phyloP scores from a whole-genome alignment of 2,888 invertebrate genomes.

The Mythimna impura region DNA sequence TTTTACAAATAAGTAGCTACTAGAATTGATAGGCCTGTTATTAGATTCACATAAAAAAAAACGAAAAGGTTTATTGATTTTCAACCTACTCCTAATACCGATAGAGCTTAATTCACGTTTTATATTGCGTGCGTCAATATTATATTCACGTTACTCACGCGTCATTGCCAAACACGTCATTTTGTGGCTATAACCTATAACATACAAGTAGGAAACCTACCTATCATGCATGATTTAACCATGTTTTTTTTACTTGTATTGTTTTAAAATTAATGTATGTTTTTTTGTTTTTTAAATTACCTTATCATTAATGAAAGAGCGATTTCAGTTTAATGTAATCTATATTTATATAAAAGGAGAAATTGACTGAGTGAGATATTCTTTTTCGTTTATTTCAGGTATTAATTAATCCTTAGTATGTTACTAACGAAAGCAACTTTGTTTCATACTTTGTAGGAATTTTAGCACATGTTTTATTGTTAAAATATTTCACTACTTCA shows the following conservation, averaged over 20 bases:
- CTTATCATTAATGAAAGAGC: not conserved
- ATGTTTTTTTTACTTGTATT: too few relatives aligned
- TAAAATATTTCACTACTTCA: too few relatives aligned
- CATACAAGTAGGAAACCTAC: not conserved
- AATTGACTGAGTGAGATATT: too few relatives aligned
- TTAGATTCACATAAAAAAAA: not conserved
- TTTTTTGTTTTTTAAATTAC: not conserved
- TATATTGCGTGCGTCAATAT: conserved; percentile 2
- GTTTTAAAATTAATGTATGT: not conserved
- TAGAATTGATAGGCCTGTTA: not conserved
- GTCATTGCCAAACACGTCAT: conserved; percentile 31
- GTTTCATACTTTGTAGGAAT: too few relatives aligned
- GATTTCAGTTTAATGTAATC: not conserved
- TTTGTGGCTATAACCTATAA: conserved; percentile 3
- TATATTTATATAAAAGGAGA: not conserved
- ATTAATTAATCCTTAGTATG: too few relatives aligned
- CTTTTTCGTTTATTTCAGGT: too few relatives aligned
- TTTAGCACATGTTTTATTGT: too few relatives aligned
- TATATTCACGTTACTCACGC: conserved; percentile 1
- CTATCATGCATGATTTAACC: too few relatives aligned
- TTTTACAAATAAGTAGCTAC: not conserved
- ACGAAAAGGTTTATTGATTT: not conserved
- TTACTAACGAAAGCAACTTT: too few relatives aligned
- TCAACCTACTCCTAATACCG: not conserved
- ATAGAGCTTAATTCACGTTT: conserved; percentile 2